Evolutionary conservation across 1,140 invertebrate genomes (phyloP).

Genomic region (Bicyclus anynana): DNA sequence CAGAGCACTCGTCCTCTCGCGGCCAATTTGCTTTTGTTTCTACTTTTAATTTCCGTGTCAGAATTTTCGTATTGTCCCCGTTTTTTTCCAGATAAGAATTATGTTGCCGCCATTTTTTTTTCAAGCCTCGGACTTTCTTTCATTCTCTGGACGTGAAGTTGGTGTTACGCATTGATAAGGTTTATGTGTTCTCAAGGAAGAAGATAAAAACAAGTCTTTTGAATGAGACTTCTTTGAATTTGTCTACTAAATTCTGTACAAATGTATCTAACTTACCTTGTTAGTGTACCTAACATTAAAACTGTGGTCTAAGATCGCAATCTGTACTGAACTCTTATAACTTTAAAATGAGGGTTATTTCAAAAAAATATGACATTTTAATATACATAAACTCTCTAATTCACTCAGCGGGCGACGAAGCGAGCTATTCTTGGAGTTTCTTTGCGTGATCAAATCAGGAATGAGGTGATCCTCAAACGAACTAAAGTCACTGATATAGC

Average conservation of each 20-base stretch:
- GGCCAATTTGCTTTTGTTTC: constrained; percentile 65
- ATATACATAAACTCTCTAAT: too few species aligned
- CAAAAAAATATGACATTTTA: too few species aligned
- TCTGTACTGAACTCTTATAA: too few species aligned
- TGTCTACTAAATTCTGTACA: neutral
- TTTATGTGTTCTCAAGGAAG: constrained; percentile 18
- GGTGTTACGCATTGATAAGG: constrained; percentile 28
- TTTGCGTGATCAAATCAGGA: too few species aligned
- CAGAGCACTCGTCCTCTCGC: constrained; percentile 45
- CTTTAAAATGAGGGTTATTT: too few species aligned
- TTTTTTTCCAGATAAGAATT: constrained; percentile 46
- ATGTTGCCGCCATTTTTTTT: constrained; percentile 33
- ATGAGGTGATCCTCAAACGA: too few species aligned
- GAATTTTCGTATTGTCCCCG: constrained; percentile 54
- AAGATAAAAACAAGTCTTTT: constrained; percentile 27
- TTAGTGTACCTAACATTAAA: neutral
- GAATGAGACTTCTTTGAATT: too few species aligned
- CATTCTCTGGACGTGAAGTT: constrained; percentile 1
- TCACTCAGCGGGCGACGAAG: too few species aligned
- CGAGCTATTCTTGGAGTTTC: too few species aligned
- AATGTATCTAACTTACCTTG: neutral
- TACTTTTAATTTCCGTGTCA: constrained; percentile 64
- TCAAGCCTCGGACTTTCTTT: constrained; percentile 26
- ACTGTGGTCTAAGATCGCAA: too few species aligned
- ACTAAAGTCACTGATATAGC: too few species aligned